Evolutionary conservation across 1,140 invertebrate species (phyloP), one percentile per base, ranked within the genome.

Genomic region (Trypoxylus dichotomus): DNA sequence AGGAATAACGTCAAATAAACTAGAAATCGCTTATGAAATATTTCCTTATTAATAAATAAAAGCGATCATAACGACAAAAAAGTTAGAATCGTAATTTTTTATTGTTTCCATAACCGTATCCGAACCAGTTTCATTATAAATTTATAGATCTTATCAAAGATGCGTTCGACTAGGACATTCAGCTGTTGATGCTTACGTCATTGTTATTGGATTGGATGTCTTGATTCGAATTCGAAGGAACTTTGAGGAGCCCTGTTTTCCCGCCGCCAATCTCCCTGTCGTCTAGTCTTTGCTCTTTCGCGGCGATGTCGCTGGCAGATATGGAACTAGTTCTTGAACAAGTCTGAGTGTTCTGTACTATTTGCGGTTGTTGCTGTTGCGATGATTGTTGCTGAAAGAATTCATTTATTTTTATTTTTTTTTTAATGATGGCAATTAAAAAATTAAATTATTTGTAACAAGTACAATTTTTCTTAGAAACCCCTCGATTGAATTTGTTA

Each of bases 171-270:
- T 37, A 5, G 32, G 32, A 19, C 19, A 2, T 54, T 54, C 8
- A 32, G 21, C 11, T 8, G 21, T 21, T 0, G 5, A n/a, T 54
- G 77, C 79, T 83, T 81, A 85, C 84, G 73, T 85, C 83, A 73
- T 84, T 84, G 79, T 84, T 84, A 74, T 82, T 83, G 7, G 81
- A 77, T 1, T 83, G 47, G 29, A 85, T 83, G 71, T 85, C 83
- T 63, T 85, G 84, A 79, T 84, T 87, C 7, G 88, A 89, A 41
- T 89, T 86, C 7, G 89, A 89, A 5, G 89, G 89, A 6, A 89
- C 88, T 79, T 88, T 85, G 79, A 89, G 85, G 77, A 89, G 85
- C 81, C 88, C 86, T n/a, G 88, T 88, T 82, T 79, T 83, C 2
- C 75, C 25, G 21, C 37, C 68, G 13, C 5, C 19, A 1, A 68